A percentile compares a stretch with the other conserved stretches of the same genome.
Conservation (phyloP, 2,113 vertebrate species). For the Oryzias curvinotus region DNA sequence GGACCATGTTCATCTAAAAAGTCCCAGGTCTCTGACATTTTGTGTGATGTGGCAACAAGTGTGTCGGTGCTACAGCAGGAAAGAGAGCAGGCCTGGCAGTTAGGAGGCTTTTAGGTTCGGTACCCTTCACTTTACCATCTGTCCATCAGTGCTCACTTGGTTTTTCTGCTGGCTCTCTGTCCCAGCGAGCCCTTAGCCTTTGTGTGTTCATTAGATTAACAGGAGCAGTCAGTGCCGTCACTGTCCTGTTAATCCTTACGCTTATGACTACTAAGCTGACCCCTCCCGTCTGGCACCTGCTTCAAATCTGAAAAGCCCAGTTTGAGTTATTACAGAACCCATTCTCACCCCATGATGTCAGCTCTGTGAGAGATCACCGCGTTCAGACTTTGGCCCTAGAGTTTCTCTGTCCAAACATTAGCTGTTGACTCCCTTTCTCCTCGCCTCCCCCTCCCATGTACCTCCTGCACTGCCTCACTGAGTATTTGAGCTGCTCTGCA, state of each 20-base stretch:
- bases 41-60: background rate
- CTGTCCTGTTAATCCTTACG: constrained; percentile 64
- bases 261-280: constrained; percentile 48
- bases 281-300: constrained; percentile 50
- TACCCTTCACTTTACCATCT: constrained; percentile 46
- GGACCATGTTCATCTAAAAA: constrained; percentile 54
- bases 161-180: constrained; percentile 37
- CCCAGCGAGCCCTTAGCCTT: constrained; percentile 15
- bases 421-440: constrained; percentile 5
- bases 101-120: constrained; percentile 31
- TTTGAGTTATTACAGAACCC: constrained; percentile 40
- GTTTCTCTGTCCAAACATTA: constrained; percentile 9
- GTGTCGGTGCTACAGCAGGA: constrained; percentile 3
- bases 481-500: constrained; percentile 37
- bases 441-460: background rate
- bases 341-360: constrained; percentile 52
- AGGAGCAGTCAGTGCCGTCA: constrained; percentile 40
- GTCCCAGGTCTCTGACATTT: constrained; percentile 61
- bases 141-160: constrained; percentile 58
- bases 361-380: constrained; percentile 21
- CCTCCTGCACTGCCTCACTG: constrained; percentile 12
- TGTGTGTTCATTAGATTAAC: constrained; percentile 60
- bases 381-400: constrained; percentile 19
- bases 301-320: constrained; percentile 41
- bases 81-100: constrained; percentile 23